Conservation (phyloP, 53 echinoderm and acorn worm species). For the Crossaster papposus region DNA sequence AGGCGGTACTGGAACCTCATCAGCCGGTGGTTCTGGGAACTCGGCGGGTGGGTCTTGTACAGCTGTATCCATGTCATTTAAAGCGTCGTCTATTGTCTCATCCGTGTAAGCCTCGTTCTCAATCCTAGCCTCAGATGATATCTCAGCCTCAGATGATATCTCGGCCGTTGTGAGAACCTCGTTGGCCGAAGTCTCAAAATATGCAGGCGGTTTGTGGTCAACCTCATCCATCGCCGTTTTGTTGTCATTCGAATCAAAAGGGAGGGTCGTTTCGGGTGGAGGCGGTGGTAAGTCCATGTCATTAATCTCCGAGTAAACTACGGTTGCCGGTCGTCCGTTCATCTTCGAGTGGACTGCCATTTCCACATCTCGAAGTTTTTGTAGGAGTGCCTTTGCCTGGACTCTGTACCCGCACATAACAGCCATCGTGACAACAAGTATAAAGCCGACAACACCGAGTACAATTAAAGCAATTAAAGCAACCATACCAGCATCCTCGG, state of each 20-base stretch:
- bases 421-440: constrained; percentile 1
- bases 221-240: neutral
- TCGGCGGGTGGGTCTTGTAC: constrained; percentile 5
- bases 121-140: neutral
- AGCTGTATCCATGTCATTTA: constrained; percentile 26
- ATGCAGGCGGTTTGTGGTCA: neutral
- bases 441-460: constrained; percentile 2
- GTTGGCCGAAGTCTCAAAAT: neutral
- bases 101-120: neutral
- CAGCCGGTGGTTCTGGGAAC: neutral
- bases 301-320: neutral
- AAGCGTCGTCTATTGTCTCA: constrained; percentile 17
- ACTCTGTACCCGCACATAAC: constrained; percentile 31
- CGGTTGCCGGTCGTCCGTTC: neutral
- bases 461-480: neutral
- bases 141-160: neutral
- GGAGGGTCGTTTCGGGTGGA: constrained; percentile 17
- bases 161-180: neutral
- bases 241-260: neutral
- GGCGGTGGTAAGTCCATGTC: constrained; percentile 8
- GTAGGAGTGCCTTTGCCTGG: neutral
- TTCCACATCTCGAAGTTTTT: constrained; percentile 1
- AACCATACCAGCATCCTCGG: constrained; percentile 4
- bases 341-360: neutral
- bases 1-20: neutral